phyloP scores from a whole-genome alignment of 1,140 invertebrate species.

The Nilaparvata lugens region DNA sequence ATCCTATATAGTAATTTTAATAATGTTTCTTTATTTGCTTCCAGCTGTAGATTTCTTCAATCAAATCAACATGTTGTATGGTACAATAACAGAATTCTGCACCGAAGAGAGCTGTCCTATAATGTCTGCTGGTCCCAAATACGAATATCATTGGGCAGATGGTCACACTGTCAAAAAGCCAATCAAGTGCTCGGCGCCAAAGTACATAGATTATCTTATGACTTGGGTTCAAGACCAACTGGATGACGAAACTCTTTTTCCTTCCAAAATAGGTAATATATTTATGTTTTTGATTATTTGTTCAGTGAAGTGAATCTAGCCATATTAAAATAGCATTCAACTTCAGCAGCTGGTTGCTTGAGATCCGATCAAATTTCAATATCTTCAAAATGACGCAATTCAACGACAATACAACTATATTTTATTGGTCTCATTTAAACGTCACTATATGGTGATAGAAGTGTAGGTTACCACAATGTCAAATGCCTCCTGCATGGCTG shows the following conservation, averaged over 20 bases:
- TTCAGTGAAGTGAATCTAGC: neutral
- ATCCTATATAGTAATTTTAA: too few relatives aligned
- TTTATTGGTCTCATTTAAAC: too few relatives aligned
- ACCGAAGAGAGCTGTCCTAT: constrained; percentile 96
- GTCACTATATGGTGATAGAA: too few relatives aligned
- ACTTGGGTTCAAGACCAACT: constrained; percentile 99
- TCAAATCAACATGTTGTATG: constrained; percentile 99
- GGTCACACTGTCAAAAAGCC: constrained; percentile 97
- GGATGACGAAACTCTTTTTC: constrained; percentile 97
- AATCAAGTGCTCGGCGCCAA: constrained; percentile 98
- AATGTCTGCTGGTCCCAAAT: constrained; percentile 96
- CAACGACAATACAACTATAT: too few relatives aligned
- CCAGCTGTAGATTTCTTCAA: constrained; percentile 98
- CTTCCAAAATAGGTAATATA: constrained; percentile 90
- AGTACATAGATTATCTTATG: constrained; percentile 99
- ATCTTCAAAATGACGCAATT: too few relatives aligned
- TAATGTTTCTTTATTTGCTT: constrained; percentile 31
- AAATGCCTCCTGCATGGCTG: too few relatives aligned
- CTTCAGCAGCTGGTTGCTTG: too few relatives aligned
- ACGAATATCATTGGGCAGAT: constrained; percentile 99
- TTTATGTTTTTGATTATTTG: constrained; percentile 16
- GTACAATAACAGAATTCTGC: constrained; percentile 98
- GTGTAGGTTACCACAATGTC: too few relatives aligned
- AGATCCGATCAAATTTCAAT: too few relatives aligned
- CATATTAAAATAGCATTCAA: too few relatives aligned